Evolutionary conservation across 2,888 invertebrate species (phyloP).

Genomic region (Ormyrus rosae): DNA sequence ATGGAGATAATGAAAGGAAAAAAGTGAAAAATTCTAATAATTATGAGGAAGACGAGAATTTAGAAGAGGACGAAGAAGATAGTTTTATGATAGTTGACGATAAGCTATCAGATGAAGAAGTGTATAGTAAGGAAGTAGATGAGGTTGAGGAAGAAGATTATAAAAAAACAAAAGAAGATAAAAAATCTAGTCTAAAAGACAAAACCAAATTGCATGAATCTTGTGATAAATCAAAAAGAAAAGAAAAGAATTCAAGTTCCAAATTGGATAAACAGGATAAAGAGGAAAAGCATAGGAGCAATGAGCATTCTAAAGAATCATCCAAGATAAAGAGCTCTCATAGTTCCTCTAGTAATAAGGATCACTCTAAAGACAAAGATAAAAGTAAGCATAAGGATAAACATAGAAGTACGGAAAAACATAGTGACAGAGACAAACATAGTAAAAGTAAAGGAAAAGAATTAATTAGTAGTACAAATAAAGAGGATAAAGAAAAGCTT

Average conservation of each 20-base stretch:
- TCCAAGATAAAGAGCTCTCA: conserved; percentile 64
- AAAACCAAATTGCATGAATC: conserved; percentile 59
- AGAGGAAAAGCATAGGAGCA: conserved; percentile 61
- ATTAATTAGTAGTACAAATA: conserved; percentile 39
- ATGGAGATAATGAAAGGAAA: conserved; percentile 30
- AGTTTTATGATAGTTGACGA: conserved; percentile 36
- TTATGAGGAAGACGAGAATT: conserved; percentile 56
- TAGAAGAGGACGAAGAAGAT: conserved; percentile 24
- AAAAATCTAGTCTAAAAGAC: conserved; percentile 53
- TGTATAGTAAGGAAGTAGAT: conserved; percentile 14
- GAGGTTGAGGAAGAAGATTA: conserved; percentile 40
- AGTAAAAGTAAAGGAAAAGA: conserved; percentile 59
- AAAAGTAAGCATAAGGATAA: conserved; percentile 53
- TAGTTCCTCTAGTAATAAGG: conserved; percentile 68
- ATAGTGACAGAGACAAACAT: conserved; percentile 58
- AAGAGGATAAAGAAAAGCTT: conserved; percentile 32
- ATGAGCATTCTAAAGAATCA: conserved; percentile 64
- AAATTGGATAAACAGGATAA: conserved; percentile 58
- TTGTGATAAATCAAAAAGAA: conserved; percentile 58
- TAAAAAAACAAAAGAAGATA: conserved; percentile 39
- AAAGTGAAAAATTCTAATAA: conserved; percentile 50
- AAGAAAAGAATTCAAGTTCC: conserved; percentile 57
- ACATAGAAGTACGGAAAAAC: too few species aligned
- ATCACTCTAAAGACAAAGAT: conserved; percentile 63
- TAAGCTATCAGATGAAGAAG: conserved; percentile 55